phyloP scores from a whole-genome alignment of 1,140 invertebrate genomes.

The Popillia japonica region DNA sequence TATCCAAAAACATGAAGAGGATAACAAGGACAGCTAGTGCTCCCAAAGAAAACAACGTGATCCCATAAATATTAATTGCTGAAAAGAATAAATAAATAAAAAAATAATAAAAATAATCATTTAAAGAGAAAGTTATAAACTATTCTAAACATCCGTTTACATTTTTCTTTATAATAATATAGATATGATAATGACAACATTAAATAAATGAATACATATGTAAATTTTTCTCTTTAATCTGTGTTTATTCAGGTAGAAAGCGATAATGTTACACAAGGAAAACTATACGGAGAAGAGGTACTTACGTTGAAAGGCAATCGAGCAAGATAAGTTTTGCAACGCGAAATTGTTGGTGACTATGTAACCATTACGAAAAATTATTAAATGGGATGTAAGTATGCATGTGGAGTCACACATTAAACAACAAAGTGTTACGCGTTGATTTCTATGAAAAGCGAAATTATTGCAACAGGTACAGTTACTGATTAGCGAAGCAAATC shows the following conservation, averaged over 20 bases:
- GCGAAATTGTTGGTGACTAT: background rate
- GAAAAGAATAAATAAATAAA: constrained; percentile 51
- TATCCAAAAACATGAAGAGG: constrained; percentile 64
- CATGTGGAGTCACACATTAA: background rate
- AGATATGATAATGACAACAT: background rate
- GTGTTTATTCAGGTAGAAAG: constrained; percentile 19
- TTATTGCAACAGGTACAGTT: background rate
- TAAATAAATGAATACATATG: no score
- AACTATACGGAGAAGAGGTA: background rate
- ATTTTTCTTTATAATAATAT: background rate
- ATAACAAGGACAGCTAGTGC: constrained; percentile 61
- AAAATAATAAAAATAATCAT: background rate
- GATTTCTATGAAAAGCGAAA: background rate
- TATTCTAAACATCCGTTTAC: no score
- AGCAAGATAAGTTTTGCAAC: constrained; percentile 24
- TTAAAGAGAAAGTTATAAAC: no score
- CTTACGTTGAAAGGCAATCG: background rate
- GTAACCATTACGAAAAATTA: constrained; percentile 12
- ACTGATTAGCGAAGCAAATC: background rate
- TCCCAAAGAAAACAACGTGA: constrained; percentile 64
- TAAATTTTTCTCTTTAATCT: no score
- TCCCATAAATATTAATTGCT: constrained; percentile 66
- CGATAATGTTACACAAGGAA: background rate
- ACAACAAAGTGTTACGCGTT: constrained; percentile 7
- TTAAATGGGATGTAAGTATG: constrained; percentile 7